These are phyloP conservation scores for Pristionchus fissidentatus DNA, from an alignment of 2,888 invertebrate species.

Conservation along the genomic window DNA sequence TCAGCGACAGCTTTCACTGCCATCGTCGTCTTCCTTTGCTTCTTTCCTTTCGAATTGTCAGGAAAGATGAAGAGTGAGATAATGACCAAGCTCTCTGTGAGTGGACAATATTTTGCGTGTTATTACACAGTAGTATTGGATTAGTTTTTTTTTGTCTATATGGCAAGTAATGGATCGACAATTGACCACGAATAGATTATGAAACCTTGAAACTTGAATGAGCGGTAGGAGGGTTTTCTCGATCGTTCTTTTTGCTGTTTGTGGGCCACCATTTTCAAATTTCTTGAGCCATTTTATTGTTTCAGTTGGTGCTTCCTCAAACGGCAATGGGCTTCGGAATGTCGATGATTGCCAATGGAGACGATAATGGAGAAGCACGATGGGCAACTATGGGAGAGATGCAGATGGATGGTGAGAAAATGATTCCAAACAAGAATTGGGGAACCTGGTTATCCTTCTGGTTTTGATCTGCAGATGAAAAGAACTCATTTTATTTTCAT, in stretches of 20 bases:
- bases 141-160: background rate
- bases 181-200: too few species aligned
- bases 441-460: background rate
- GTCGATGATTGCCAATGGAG: constrained; percentile 81
- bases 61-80: constrained; percentile 79
- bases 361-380: constrained; percentile 82
- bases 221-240: background rate
- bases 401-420: background rate
- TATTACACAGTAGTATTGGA: background rate
- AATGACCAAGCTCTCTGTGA: constrained; percentile 63
- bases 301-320: constrained; percentile 86
- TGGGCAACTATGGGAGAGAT: constrained; percentile 52
- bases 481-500: background rate
- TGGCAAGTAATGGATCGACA: too few species aligned
- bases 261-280: background rate
- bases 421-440: background rate
- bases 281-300: constrained; percentile 47
- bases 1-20: constrained; percentile 74
- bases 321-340: constrained; percentile 88
- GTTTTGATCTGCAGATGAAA: background rate
- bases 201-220: background rate
- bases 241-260: background rate
- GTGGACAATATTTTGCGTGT: constrained; percentile 6
- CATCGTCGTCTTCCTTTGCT: constrained; percentile 77
- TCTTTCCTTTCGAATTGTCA: constrained; percentile 79